Conservation (phyloP, 2,113 vertebrate genomes). For the Australoheros scitulus region DNA sequence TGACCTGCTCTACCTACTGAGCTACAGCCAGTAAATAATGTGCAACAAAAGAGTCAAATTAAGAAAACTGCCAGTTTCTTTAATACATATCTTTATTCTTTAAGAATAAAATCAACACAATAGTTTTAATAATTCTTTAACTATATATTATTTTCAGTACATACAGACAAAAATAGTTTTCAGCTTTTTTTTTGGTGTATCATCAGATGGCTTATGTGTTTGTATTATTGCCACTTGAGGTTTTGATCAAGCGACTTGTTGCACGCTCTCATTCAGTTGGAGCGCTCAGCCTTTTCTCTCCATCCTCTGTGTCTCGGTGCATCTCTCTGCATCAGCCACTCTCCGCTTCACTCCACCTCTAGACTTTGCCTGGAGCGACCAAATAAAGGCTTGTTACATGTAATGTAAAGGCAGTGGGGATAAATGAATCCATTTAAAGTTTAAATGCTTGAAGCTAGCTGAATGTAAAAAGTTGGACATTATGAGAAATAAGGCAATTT, state of each 20-base stretch:
- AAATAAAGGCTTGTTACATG: slow-evolving; percentile 9
- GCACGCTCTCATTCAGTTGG: slow-evolving; percentile 29
- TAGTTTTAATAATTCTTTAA: slow-evolving; percentile 67
- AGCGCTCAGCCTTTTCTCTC: slow-evolving; percentile 42
- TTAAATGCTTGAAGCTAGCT: not conserved
- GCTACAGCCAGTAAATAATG: not conserved
- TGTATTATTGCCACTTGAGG: slow-evolving; percentile 39
- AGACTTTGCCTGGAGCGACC: slow-evolving; percentile 74
- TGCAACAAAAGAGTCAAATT: not conserved
- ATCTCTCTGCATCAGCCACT: slow-evolving; percentile 18
- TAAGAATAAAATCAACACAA: slow-evolving; percentile 81
- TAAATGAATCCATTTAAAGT: not conserved
- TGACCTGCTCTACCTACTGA: too few species aligned
- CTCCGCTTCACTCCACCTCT: slow-evolving; percentile 40
- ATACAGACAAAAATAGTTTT: slow-evolving; percentile 77
- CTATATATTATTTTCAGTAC: slow-evolving; percentile 82
- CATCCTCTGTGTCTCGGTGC: slow-evolving; percentile 4
- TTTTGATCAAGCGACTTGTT: slow-evolving; percentile 46
- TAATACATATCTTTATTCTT: slow-evolving; percentile 81
- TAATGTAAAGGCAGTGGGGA: not conserved
- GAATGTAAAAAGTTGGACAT: not conserved
- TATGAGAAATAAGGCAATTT: not conserved
- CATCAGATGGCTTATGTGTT: slow-evolving; percentile 58
- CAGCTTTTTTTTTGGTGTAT: slow-evolving; percentile 64
- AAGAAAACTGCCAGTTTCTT: slow-evolving; percentile 39